A percentile compares a stretch with the other conserved stretches of the same genome.
These are phyloP conservation scores for Enteromius treurensis DNA, from an alignment of 2,797 vertebrate species.

Conservation along the genomic window DNA sequence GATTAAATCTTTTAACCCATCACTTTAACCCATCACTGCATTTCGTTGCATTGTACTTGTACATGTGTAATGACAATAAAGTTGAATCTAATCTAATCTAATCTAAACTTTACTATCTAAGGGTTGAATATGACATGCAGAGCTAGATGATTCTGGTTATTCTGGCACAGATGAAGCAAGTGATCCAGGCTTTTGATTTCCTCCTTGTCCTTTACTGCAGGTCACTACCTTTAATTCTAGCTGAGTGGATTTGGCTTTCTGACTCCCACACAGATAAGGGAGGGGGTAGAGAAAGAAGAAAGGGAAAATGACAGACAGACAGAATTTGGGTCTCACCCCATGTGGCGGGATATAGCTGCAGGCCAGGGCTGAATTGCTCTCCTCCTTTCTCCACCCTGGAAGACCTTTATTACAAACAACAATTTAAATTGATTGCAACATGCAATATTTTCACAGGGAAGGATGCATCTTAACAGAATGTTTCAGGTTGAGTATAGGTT, in stretches of 20 bases:
- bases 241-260: constrained; percentile 43
- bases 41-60: too few relatives aligned
- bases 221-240: constrained; percentile 41
- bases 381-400: constrained; percentile 9
- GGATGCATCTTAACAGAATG: not conserved
- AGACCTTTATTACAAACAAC: constrained; percentile 2
- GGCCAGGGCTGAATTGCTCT: constrained; percentile 27
- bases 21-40: too few relatives aligned
- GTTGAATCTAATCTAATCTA: too few relatives aligned
- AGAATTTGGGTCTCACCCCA: not conserved
- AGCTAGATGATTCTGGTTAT: not conserved
- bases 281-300: not conserved
- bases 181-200: constrained; percentile 1
- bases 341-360: constrained; percentile 20
- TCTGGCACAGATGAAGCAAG: not conserved
- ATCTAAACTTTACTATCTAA: not conserved
- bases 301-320: constrained; percentile 1
- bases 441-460: not conserved
- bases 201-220: not conserved
- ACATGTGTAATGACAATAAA: too few relatives aligned
- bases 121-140: not conserved
- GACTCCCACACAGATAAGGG: constrained; percentile 33
- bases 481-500: not conserved
- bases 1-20: not conserved
- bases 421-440: constrained; percentile 14